Base-by-base conservation (phyloP, 2,797 vertebrate genomes). In the Iguana delicatissima region DNA sequence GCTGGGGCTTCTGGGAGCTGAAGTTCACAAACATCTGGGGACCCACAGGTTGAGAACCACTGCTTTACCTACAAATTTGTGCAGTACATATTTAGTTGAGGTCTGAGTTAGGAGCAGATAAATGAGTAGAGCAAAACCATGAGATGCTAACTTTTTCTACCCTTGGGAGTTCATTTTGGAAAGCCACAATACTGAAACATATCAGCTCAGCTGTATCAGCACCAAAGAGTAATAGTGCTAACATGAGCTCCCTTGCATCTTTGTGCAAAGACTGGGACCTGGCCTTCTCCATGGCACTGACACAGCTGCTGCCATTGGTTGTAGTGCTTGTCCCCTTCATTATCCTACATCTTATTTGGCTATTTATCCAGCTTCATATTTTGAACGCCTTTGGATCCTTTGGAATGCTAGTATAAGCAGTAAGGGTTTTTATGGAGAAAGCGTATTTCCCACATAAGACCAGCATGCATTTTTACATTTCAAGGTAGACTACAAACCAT, bases 71-170 rank as follows among this genome's bases (percentile, higher is more conserved):
- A 46, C 72, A 92, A 1, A 82, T 84, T 90, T 93, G 80, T 29
- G n/a, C 83, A 59, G 86, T 64, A 76, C 83, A 0, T 92, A 35
- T 91, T 80, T 87, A 26, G 52, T 62, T 72, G 88, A 94, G 74
- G 46, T 81, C 69, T 87, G 82, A 91, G 93, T 94, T 91, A 57
- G 90, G 79, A 67, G 77, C 89, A 74, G 42, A 69, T 90, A 95
- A 62, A 93, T 84, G 85, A 20, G 81, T 32, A 20, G 85, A 76
- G 38, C 16, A 67, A 77, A 64, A 50, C 22, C 80, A 64, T 10
- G 67, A 82, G 83, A 92, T 85, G 79, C n/a, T 10, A 72, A 16
- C 72, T 83, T 86, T 46, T 26, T 74, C 64, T 46, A 32, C 32
- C 69, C 26, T 46, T 83, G 35, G 86, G n/a, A 80, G 42, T 59